Conservation (phyloP, 2,888 invertebrate genomes). For the Isoperla grammatica region DNA sequence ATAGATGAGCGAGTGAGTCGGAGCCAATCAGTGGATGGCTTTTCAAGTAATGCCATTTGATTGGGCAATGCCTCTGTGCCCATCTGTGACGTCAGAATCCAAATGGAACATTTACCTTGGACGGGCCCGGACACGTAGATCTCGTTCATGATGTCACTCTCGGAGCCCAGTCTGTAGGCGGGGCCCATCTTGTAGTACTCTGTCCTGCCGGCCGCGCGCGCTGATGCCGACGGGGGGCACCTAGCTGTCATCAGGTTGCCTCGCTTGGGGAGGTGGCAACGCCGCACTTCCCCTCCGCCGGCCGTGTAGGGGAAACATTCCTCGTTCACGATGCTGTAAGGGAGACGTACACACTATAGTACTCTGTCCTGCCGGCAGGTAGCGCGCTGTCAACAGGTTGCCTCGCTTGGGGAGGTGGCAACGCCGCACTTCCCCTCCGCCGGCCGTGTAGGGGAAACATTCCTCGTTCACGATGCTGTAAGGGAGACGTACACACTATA, state of each 20-base stretch:
- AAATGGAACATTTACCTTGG: slow-evolving; percentile 57
- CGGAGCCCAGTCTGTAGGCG: slow-evolving; percentile 65
- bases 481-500: slow-evolving; percentile 37
- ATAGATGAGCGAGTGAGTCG: too few species aligned
- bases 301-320: slow-evolving; percentile 71
- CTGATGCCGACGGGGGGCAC: slow-evolving; percentile 29
- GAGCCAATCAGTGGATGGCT: too few species aligned
- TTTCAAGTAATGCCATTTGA: too few species aligned
- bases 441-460: slow-evolving; percentile 70
- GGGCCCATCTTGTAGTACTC: slow-evolving; percentile 52
- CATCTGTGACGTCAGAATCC: too few species aligned
- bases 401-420: slow-evolving; percentile 57
- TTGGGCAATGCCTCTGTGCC: too few species aligned
- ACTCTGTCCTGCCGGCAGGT: slow-evolving; percentile 23
- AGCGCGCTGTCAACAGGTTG: slow-evolving; percentile 33
- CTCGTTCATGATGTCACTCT: slow-evolving; percentile 86
- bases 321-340: slow-evolving; percentile 72
- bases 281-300: slow-evolving; percentile 54
- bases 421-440: slow-evolving; percentile 53
- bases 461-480: slow-evolving; percentile 74
- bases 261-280: slow-evolving; percentile 57
- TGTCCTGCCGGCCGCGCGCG: slow-evolving; percentile 22
- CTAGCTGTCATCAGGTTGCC: slow-evolving; percentile 33
- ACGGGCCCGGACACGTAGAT: slow-evolving; percentile 88
- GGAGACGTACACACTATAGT: slow-evolving; percentile 37